These are phyloP conservation scores for Parapristionchus giblindavisi DNA, from an alignment of 2,888 invertebrate species.

Conservation along the genomic window DNA sequence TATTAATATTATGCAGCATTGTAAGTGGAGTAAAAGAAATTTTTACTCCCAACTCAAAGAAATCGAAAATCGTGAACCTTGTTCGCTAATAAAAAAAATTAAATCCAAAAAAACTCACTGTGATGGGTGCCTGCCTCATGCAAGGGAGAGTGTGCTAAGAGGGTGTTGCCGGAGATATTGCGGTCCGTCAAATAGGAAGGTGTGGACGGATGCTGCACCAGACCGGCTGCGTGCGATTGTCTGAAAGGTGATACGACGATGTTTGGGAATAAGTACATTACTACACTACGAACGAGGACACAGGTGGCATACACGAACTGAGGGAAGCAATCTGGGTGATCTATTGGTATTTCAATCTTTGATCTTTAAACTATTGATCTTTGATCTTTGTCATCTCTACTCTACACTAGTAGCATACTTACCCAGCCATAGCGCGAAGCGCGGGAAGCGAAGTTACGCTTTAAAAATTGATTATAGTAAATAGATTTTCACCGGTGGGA, in stretches of 20 bases:
- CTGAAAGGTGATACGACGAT: background rate
- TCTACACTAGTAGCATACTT: too few relatives aligned
- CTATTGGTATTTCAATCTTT: too few relatives aligned
- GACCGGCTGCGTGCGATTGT: conserved; percentile 18
- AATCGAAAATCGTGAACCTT: conserved; percentile 39
- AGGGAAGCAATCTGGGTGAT: too few relatives aligned
- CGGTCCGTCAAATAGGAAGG: conserved; percentile 37
- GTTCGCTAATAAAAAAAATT: conserved; percentile 41
- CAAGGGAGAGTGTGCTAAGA: conserved; percentile 62
- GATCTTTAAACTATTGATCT: too few relatives aligned
- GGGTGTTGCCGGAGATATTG: conserved; percentile 63
- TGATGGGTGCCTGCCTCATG: conserved; percentile 55
- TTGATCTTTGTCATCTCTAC: too few relatives aligned
- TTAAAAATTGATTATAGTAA: too few relatives aligned
- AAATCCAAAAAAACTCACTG: background rate
- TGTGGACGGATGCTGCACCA: background rate
- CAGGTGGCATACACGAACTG: too few relatives aligned
- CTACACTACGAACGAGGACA: too few relatives aligned
- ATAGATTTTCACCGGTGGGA: background rate
- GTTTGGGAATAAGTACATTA: background rate
- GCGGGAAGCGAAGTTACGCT: too few relatives aligned
- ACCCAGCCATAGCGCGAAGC: too few relatives aligned
- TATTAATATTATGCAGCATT: background rate
- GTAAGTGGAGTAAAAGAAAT: background rate
- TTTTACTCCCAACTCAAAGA: background rate